Evolutionary conservation across 2,797 vertebrate species (phyloP).

Genomic region (Macropus fuliginosus): DNA sequence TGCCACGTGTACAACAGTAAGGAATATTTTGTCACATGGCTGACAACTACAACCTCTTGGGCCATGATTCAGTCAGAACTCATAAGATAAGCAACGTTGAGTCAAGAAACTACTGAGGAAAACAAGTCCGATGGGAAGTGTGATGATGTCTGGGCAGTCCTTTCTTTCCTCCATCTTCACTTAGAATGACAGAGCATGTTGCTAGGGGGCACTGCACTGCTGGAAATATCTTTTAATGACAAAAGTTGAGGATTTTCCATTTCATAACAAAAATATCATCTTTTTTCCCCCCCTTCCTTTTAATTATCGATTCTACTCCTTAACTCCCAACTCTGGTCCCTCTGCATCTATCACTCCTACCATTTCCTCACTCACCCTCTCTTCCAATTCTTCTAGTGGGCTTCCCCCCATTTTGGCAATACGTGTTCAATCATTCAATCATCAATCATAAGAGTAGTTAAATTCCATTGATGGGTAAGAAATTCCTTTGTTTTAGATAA

Average conservation of each 20-base stretch:
- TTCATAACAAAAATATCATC: neutral
- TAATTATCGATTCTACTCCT: neutral
- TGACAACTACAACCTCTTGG: constrained; percentile 36
- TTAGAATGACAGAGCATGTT: neutral
- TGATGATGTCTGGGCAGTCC: neutral
- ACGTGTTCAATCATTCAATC: neutral
- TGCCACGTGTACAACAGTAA: constrained; percentile 61
- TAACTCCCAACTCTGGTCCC: neutral
- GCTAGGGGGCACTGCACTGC: neutral
- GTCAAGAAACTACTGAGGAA: constrained; percentile 33
- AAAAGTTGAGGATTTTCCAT: rapidly evolving
- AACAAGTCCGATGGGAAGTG: constrained; percentile 31
- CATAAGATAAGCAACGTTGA: constrained; percentile 53
- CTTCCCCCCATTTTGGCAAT: neutral
- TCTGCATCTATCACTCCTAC: neutral
- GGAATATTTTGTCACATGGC: constrained; percentile 49
- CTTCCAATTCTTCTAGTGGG: neutral
- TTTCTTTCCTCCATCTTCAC: neutral
- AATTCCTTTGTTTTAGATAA: neutral
- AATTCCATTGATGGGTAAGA: constrained; percentile 6
- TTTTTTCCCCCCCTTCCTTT: neutral
- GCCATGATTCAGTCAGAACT: constrained; percentile 57
- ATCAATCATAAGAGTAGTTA: neutral
- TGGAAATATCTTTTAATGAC: neutral
- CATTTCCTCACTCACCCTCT: neutral